These are phyloP conservation scores for Hemicentrotus pulcherrimus DNA, from an alignment of 35 echinoderm and acorn worm species.

Conservation along the genomic window DNA sequence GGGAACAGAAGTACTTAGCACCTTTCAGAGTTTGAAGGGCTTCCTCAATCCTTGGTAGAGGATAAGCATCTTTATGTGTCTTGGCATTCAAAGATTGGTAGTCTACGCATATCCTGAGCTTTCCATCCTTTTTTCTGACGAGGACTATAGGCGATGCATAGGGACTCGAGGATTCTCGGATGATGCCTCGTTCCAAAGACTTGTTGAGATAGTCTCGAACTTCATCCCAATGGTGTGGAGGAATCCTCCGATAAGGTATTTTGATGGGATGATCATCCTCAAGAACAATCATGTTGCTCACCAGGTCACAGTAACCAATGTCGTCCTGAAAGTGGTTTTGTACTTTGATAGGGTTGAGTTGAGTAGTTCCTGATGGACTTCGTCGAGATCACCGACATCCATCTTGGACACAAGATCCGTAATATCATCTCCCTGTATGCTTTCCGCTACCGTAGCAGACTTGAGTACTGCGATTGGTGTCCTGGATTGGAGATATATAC, in stretches of 20 bases:
- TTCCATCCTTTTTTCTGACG: too few species aligned
- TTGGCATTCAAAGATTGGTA: too few species aligned
- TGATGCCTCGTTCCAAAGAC: neutral
- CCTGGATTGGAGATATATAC: too few species aligned
- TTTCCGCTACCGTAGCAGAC: neutral
- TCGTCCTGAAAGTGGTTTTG: neutral
- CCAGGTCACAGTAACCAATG: conserved; percentile 16
- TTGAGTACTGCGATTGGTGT: neutral
- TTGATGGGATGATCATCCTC: conserved; percentile 22
- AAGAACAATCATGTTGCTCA: neutral
- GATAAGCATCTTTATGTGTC: too few species aligned
- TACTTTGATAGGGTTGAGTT: neutral
- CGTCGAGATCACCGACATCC: neutral
- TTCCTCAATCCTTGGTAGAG: conserved; percentile 39
- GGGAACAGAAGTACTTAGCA: conserved; percentile 27
- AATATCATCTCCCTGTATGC: neutral
- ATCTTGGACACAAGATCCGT: too few species aligned
- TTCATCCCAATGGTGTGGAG: conserved; percentile 49
- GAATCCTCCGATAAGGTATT: conserved; percentile 23
- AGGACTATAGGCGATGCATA: too few species aligned
- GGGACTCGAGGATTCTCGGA: too few species aligned
- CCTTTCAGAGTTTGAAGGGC: conserved; percentile 44
- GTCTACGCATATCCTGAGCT: too few species aligned
- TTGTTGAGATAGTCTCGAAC: conserved; percentile 25
- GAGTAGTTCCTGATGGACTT: neutral